Base-by-base conservation (phyloP, 2,113 vertebrate species). In the Colistium nudipinnis region DNA sequence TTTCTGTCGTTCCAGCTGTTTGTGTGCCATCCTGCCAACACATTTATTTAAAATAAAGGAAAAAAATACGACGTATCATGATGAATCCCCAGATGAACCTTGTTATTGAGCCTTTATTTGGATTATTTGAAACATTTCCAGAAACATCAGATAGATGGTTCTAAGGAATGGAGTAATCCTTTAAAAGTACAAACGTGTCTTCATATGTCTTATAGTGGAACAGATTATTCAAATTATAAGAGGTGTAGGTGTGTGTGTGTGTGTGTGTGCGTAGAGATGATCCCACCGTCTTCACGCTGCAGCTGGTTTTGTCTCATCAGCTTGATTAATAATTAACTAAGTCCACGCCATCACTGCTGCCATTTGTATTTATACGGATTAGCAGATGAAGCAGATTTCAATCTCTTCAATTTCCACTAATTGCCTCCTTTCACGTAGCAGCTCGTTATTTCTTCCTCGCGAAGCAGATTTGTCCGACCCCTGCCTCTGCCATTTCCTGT, bases 341-440 rank as follows among this genome's bases (percentile, higher is more conserved):
- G 54, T 47, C 16, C 6, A 38, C 45, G 49, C 35, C 70, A 76
- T 84, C 70, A 61, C 47, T 62, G 19, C 16, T 65, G 13, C 52
- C 61, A 35, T 76, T 80, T 74, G 57, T 67, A 59, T 81, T 74
- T 67, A 27, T 51, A 25, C 51, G 68, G 83, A 80, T 86, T 78
- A 86, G 53, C 73, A 70, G 66, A 80, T 74, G 81, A 76, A 74
- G 45, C 54, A 72, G 78, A 88, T 85, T 80, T 57, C 75, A 81
- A 80, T 85, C 77, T 83, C 28, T 70, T 62, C 62, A 30, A 31
- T 73, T n/a, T 66, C 55, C 25, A 4, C 67, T 77, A 81, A 87
- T 76, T 81, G 63, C 73, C 49, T 67, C 74, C 39, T 83, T 61
- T 81, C 71, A 73, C 59, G 69, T 59, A 59, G 53, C 41, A 74